These are phyloP conservation scores for Eudemis profundana DNA, from an alignment of 2,888 invertebrate species.

Conservation along the genomic window DNA sequence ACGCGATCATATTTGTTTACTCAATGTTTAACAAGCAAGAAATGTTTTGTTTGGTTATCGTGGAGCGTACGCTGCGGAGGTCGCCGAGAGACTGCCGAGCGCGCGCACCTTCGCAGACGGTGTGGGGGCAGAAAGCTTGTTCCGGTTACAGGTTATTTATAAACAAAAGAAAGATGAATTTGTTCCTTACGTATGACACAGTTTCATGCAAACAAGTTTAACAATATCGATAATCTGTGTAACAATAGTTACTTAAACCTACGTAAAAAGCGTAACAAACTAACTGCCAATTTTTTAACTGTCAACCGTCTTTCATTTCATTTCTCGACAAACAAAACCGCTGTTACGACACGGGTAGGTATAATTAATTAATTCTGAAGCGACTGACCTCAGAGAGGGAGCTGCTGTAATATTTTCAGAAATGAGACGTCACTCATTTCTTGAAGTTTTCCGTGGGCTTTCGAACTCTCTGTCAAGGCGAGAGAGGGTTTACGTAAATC, in stretches of 20 bases:
- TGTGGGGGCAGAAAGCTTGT: slow-evolving; percentile 80
- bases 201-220: slow-evolving; percentile 67
- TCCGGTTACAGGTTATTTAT: slow-evolving; percentile 83
- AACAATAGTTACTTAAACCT: slow-evolving; percentile 21
- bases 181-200: slow-evolving; percentile 78
- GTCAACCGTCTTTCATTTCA: slow-evolving; percentile 27
- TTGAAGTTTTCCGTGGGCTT: slow-evolving; percentile 28
- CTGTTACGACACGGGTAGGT: slow-evolving; percentile 24
- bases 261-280: slow-evolving; percentile 29
- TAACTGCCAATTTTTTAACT: slow-evolving; percentile 33
- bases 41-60: slow-evolving; percentile 54
- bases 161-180: slow-evolving; percentile 79
- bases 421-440: slow-evolving; percentile 41
- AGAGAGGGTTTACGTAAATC: slow-evolving; percentile 35
- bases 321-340: slow-evolving; percentile 8
- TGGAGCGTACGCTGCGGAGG: slow-evolving; percentile 63
- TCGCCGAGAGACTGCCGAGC: slow-evolving; percentile 70
- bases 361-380: slow-evolving; percentile 28
- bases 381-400: slow-evolving; percentile 25
- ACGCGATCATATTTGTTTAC: slow-evolving; percentile 78
- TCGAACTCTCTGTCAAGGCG: slow-evolving; percentile 44
- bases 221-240: slow-evolving; percentile 41
- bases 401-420: slow-evolving; percentile 30
- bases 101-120: slow-evolving; percentile 80
- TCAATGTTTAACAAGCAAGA: slow-evolving; percentile 48